Evolutionary conservation across 2,113 vertebrate genomes (phyloP).

Genomic region (Ochotona curzoniae): DNA sequence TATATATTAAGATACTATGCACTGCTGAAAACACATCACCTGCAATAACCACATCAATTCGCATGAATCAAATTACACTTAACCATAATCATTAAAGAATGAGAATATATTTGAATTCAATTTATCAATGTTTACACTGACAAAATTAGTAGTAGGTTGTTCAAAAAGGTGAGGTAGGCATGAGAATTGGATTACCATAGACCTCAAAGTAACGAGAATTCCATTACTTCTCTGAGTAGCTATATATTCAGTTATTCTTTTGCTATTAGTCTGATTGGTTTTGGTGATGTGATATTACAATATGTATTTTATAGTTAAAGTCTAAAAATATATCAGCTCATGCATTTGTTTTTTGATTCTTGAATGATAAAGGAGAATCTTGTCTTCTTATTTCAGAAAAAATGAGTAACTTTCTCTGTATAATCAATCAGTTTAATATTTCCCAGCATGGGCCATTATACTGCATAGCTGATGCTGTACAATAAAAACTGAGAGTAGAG

Average conservation of each 20-base stretch:
- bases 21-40: background rate
- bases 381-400: conserved; percentile 47
- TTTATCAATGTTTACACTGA: background rate
- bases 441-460: background rate
- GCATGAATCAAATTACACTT: background rate
- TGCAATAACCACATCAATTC: background rate
- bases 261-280: background rate
- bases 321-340: background rate
- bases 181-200: background rate
- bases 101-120: background rate
- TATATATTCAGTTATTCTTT: background rate
- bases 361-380: background rate
- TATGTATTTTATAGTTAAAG: background rate
- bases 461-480: conserved; percentile 17
- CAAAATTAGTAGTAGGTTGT: background rate
- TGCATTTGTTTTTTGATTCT: background rate
- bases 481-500: conserved; percentile 42
- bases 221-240: background rate
- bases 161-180: background rate
- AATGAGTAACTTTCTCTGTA: background rate
- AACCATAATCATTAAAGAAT: background rate
- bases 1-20: background rate
- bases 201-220: background rate
- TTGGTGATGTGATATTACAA: background rate
- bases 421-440: background rate